Evolutionary conservation across 2,113 vertebrate species (phyloP).

Genomic region (Argyrosomus japonicus): DNA sequence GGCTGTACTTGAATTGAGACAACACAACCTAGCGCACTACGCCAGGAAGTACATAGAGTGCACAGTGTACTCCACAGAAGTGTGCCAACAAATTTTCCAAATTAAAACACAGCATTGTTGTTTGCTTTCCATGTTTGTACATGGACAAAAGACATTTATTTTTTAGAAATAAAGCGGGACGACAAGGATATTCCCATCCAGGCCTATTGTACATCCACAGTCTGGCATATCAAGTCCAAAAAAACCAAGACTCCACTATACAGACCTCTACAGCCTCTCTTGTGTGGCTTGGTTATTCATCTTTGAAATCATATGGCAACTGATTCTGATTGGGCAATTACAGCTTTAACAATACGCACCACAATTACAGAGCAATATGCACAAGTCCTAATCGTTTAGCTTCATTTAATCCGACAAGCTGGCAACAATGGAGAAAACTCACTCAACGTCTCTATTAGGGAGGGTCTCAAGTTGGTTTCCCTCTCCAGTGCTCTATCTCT

Average conservation of each 20-base stretch:
- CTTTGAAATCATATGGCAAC: conserved; percentile 52
- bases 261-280: background rate
- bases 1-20: no score
- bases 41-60: no score
- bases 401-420: conserved; percentile 70
- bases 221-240: conserved; percentile 5
- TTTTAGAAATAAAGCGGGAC: background rate
- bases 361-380: conserved; percentile 62
- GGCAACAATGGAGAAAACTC: conserved; percentile 61
- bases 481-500: conserved; percentile 52
- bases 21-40: no score
- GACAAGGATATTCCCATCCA: background rate
- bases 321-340: conserved; percentile 59
- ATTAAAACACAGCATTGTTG: no score
- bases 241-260: background rate
- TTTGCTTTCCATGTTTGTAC: background rate
- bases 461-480: conserved; percentile 46
- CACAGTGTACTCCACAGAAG: no score
- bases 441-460: conserved; percentile 52
- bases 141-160: background rate
- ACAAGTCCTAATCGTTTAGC: conserved; percentile 57
- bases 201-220: background rate
- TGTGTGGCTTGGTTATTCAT: conserved; percentile 38
- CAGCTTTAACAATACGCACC: conserved; percentile 47
- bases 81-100: no score